Evolutionary conservation across 2,888 invertebrate genomes (phyloP).

Genomic region (Drosophila meridionalis): DNA sequence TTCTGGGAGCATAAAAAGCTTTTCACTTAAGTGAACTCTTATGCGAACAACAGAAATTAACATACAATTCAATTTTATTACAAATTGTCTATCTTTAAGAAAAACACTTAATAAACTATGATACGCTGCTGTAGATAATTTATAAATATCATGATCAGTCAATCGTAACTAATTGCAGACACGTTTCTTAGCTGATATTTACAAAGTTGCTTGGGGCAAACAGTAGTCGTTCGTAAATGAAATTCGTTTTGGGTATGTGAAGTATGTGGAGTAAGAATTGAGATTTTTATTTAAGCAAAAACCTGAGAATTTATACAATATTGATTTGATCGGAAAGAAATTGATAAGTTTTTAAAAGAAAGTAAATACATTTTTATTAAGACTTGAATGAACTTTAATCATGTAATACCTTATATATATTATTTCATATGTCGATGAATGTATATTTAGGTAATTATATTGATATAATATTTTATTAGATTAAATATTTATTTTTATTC

Average conservation of each 20-base stretch:
- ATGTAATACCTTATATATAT: no score
- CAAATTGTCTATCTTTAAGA: neutral
- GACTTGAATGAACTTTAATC: no score
- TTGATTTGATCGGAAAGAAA: no score
- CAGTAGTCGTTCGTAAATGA: neutral
- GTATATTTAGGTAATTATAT: no score
- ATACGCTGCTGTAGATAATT: neutral
- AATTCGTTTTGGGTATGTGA: neutral
- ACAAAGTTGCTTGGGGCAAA: conserved; percentile 26
- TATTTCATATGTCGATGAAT: no score
- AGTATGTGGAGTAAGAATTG: neutral
- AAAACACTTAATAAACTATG: neutral
- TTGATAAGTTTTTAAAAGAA: no score
- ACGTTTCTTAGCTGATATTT: conserved; percentile 28
- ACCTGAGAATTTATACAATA: no score
- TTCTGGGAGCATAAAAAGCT: neutral
- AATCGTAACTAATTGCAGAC: conserved; percentile 54
- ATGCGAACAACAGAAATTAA: neutral
- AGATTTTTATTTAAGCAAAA: neutral
- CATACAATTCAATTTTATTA: neutral
- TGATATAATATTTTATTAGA: no score
- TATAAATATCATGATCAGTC: conserved; percentile 18
- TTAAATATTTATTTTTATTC: no score
- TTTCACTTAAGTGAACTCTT: neutral
- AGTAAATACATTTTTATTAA: no score